Base-by-base conservation (phyloP, 2,797 vertebrate species). In the Artibeus lituratus region DNA sequence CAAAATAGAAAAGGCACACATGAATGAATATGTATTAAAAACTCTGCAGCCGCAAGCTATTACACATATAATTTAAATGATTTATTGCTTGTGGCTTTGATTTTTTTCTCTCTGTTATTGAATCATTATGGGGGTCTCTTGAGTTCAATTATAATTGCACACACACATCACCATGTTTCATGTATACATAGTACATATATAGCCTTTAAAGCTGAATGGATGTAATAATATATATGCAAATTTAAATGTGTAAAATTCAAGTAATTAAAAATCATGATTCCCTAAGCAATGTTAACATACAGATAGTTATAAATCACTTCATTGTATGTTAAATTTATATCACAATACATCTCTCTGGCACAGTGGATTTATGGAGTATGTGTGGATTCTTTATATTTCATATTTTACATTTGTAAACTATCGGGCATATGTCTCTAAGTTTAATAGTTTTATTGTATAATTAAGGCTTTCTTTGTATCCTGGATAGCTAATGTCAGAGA, bases 71-170 rank as follows among this genome's bases (percentile, higher is more conserved):
- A 98, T 97, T 96, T 97, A 98, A 98, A 97, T 97, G 24, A 98
- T 98, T 98, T 98, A 98, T 98, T 97, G 80, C 88, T 96, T 88
- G 81, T 95, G 87, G 94, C 91, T 98, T 98, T 96, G 94, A 98
- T 97, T 97, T 97, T 95, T 76, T 77, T 21, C 81, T 90, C 90
- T 94, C 83, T 97, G 89, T 98, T 98, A 98, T 98, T 97, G 97
- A 98, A 98, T 95, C 94, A 97, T 97, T 97, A 97, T 96, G 90
- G 89, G 95, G 10, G 76, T 97, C 94, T 96, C 96, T 93, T 96
- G 97, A 97, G 96, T 90, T 97, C 93, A 90, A 42, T 97, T 97
- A 95, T 96, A 94, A 97, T 97, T 94, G 95, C 19, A 91, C 72
- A 82, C 22, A 93, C 72, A 94, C 59, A 86, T 97, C 95, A 94